Evolutionary conservation across 2,888 invertebrate genomes (phyloP).

Genomic region (Sesamia inferens): DNA sequence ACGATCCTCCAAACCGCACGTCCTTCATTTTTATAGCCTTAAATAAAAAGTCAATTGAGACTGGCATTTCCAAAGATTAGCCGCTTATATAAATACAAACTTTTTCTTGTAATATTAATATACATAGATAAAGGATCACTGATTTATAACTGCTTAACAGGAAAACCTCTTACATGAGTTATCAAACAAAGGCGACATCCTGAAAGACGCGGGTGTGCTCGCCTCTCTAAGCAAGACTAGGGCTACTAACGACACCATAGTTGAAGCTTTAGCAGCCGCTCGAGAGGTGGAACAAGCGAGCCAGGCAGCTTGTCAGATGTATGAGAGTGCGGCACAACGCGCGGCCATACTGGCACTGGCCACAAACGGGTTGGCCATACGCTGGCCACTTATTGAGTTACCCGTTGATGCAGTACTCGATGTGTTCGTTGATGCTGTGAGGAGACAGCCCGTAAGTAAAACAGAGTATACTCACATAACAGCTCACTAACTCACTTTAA

Average conservation of each 20-base stretch:
- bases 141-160: conserved; percentile 60
- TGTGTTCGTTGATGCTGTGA: conserved; percentile 84
- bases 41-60: not conserved
- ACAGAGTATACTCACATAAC: too few relatives aligned
- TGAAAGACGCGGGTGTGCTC: conserved; percentile 85
- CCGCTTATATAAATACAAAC: not conserved
- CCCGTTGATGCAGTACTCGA: conserved; percentile 85
- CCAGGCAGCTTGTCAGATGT: conserved; percentile 65
- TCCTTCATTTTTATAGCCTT: not conserved
- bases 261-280: conserved; percentile 84
- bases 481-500: too few relatives aligned
- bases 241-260: conserved; percentile 85
- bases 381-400: conserved; percentile 85
- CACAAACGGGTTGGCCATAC: conserved; percentile 73
- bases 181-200: conserved; percentile 82
- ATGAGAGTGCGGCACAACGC: conserved; percentile 70
- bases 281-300: conserved; percentile 78
- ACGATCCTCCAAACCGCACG: not conserved
- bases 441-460: conserved; percentile 69
- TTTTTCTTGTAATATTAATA: not conserved
- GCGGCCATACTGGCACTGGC: conserved; percentile 83
- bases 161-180: conserved; percentile 83
- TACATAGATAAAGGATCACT: not conserved
- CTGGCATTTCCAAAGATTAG: not conserved
- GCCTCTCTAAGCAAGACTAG: conserved; percentile 88